These are phyloP conservation scores for Pimephales promelas DNA, from an alignment of 2,113 vertebrate species.

Conservation along the genomic window DNA sequence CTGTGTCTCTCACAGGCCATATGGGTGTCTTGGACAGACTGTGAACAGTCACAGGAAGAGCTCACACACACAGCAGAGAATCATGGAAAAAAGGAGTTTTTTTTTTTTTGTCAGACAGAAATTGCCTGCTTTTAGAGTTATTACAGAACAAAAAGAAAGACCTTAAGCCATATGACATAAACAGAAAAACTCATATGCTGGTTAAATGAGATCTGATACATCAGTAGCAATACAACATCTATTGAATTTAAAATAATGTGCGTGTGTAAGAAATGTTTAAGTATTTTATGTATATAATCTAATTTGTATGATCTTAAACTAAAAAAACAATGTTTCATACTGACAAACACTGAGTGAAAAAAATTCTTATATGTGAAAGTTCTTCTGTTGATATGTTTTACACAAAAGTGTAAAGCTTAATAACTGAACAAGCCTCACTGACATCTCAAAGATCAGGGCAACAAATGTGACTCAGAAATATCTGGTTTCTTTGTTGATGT, in stretches of 20 bases:
- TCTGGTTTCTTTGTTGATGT: conserved; percentile 11
- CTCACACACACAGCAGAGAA: conserved; percentile 27
- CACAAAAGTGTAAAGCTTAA: not conserved
- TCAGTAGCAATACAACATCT: not conserved
- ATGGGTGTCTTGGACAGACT: conserved; percentile 53
- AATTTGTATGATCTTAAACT: not conserved
- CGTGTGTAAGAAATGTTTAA: not conserved
- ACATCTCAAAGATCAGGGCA: not conserved
- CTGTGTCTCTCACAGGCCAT: conserved; percentile 66
- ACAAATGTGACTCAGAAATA: not conserved
- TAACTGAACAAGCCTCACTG: not conserved
- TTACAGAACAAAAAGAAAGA: no score
- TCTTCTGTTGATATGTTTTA: not conserved
- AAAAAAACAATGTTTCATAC: not conserved
- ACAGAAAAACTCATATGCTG: not conserved
- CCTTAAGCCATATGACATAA: not conserved
- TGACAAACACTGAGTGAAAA: not conserved
- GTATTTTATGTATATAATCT: not conserved
- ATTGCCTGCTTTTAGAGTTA: not conserved
- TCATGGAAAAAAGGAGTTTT: not conserved
- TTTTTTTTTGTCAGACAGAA: conserved; percentile 17
- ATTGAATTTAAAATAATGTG: not conserved
- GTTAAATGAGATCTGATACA: not conserved
- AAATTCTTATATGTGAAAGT: no score
- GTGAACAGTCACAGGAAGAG: conserved; percentile 22